Percentiles rank a stretch among this genome's conserved stretches.
Conservation (phyloP, 2,797 vertebrate species). For the Halcyon chelicuti region DNA sequence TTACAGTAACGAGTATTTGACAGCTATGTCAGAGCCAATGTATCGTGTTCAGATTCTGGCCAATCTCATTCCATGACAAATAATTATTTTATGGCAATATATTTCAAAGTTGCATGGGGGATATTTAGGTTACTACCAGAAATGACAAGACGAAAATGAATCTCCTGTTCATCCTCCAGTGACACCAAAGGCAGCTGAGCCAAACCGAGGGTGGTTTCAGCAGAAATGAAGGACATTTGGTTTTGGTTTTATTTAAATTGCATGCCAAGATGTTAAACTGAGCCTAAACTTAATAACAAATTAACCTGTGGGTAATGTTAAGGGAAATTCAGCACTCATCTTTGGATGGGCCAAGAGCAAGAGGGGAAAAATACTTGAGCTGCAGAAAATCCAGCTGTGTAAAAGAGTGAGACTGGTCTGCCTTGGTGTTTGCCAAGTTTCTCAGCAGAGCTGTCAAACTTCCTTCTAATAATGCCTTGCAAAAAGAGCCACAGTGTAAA, state of each 20-base stretch:
- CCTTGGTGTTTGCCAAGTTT: conserved; percentile 52
- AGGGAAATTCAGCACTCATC: conserved; percentile 66
- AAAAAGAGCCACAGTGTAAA: conserved; percentile 9
- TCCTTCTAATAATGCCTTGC: conserved; percentile 42
- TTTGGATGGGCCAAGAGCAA: conserved; percentile 19
- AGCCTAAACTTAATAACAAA: conserved; percentile 66
- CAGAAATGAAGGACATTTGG: conserved; percentile 51
- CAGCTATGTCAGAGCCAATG: conserved; percentile 57
- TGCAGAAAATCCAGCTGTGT: conserved; percentile 61
- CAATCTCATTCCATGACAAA: not conserved
- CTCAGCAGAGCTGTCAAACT: conserved; percentile 48
- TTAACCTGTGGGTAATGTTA: conserved; percentile 58
- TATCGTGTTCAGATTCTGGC: not conserved
- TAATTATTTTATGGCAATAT: conserved; percentile 19
- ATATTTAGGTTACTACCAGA: conserved; percentile 39
- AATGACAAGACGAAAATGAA: conserved; percentile 40
- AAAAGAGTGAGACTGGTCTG: conserved; percentile 23
- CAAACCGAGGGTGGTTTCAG: conserved; percentile 43
- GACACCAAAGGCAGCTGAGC: conserved; percentile 33
- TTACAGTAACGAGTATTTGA: conserved; percentile 45
- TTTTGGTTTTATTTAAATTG: conserved; percentile 63
- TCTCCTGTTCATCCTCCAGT: conserved; percentile 23
- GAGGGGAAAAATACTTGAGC: conserved; percentile 45
- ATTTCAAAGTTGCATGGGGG: not conserved
- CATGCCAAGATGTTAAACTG: conserved; percentile 62